phyloP scores from a whole-genome alignment of 2,113 vertebrate genomes.

The Arenaria interpres region DNA sequence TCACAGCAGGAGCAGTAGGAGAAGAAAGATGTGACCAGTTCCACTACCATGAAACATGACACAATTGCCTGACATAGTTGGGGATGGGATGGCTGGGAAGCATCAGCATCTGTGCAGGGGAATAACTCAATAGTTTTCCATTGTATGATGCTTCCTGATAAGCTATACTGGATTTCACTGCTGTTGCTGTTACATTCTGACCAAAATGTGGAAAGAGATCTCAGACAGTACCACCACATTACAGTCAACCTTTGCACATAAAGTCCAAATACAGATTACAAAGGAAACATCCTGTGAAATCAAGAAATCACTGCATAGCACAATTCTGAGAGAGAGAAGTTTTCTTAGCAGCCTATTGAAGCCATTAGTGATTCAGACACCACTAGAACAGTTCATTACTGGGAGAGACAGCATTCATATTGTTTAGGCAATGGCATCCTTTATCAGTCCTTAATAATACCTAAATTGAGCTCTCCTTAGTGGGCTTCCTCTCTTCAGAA shows the following conservation, averaged over 20 bases:
- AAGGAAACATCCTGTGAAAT: neutral
- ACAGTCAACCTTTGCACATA: neutral
- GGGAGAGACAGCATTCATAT: constrained; percentile 20
- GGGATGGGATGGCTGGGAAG: neutral
- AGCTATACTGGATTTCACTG: neutral
- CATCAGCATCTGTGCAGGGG: neutral
- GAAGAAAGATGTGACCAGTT: neutral
- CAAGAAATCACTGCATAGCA: neutral
- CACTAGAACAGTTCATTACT: constrained; percentile 35
- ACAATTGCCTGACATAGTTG: neutral
- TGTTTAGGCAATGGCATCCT: constrained; percentile 36
- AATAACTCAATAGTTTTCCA: neutral
- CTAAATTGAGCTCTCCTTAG: constrained; percentile 56
- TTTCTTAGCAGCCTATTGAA: neutral
- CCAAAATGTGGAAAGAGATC: neutral
- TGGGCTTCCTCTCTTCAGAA: constrained; percentile 38
- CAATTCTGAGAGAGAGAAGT: neutral
- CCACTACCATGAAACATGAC: neutral
- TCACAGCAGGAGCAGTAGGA: neutral
- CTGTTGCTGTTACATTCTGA: neutral
- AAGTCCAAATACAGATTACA: neutral
- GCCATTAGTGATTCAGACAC: constrained; percentile 36
- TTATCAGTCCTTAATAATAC: constrained; percentile 50
- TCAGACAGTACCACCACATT: neutral
- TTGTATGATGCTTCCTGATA: neutral